phyloP scores from a whole-genome alignment of 2,113 vertebrate species.

The zebrafish (Danio rerio) region GRCz12tu NC_133177.1:7807501-7808000 shows the following conservation, averaged over 20 bases:
- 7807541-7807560: neutral
- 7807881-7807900: no score
- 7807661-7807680: neutral
- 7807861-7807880: no score
- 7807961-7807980: no score
- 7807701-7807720: conserved; percentile 5
- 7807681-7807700: neutral
- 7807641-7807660: neutral
- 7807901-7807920: no score
- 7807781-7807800: neutral
- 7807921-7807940: no score
- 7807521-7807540: neutral
- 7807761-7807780: conserved; percentile 8
- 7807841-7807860: no score
- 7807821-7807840: neutral
- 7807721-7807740: neutral
- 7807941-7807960: no score
- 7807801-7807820: neutral
- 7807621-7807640: neutral
- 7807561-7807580: conserved; percentile 9
- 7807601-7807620: neutral
- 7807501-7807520: neutral
- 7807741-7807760: neutral
- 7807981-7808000: no score
- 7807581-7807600: conserved; percentile 10